Evolutionary conservation across 2,888 invertebrate species (phyloP).

Genomic region (Petrolisthes manimaculis): DNA sequence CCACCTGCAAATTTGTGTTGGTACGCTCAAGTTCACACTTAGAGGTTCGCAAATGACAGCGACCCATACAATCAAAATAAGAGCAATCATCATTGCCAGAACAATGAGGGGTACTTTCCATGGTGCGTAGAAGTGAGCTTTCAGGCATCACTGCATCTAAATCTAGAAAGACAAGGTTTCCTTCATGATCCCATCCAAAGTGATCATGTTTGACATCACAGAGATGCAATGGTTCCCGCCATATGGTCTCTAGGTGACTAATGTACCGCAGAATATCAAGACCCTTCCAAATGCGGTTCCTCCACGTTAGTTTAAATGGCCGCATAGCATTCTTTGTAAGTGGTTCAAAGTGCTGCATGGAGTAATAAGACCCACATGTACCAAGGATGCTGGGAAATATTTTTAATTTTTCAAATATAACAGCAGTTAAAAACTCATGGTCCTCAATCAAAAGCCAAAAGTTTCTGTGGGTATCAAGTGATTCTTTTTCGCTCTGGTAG

Average conservation of each 20-base stretch:
- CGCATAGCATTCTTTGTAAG: conserved; percentile 49
- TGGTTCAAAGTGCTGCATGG: conserved; percentile 56
- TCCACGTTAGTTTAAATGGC: conserved; percentile 36
- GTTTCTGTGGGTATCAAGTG: conserved; percentile 32
- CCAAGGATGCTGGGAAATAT: conserved; percentile 59
- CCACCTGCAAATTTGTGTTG: conserved; percentile 62
- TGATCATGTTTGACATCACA: conserved; percentile 65
- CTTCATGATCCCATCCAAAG: conserved; percentile 56
- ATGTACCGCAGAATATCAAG: conserved; percentile 55
- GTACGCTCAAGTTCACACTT: conserved; percentile 48
- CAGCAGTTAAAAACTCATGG: conserved; percentile 57
- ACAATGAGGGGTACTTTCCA: conserved; percentile 55
- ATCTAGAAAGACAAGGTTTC: conserved; percentile 54
- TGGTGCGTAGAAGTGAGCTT: conserved; percentile 37
- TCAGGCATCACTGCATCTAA: conserved; percentile 58
- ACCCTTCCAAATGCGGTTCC: conserved; percentile 50
- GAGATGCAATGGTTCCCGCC: conserved; percentile 57
- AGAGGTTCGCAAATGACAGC: conserved; percentile 40
- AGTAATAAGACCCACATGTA: conserved; percentile 58
- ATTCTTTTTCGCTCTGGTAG: conserved; percentile 35
- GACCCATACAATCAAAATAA: conserved; percentile 63
- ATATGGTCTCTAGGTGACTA: conserved; percentile 36
- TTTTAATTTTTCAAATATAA: conserved; percentile 44
- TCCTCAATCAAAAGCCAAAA: conserved; percentile 57
- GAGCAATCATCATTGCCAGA: conserved; percentile 60